Conservation (phyloP, 2,797 vertebrate species). For the Coendou prehensilis region DNA sequence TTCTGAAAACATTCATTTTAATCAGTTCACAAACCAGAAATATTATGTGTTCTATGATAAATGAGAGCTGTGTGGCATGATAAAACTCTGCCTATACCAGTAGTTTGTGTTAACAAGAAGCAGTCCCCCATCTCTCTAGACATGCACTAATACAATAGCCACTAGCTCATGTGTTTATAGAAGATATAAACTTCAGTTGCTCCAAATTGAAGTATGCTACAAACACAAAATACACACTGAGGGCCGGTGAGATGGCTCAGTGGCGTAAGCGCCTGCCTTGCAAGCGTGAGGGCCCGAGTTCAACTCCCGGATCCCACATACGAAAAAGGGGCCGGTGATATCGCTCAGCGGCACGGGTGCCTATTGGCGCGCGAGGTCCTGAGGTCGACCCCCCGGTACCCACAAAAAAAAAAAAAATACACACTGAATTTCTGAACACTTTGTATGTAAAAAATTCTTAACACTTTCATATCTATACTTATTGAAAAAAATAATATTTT, state of each 20-base stretch:
- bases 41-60: not conserved
- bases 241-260: too few relatives aligned
- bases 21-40: conserved; percentile 30
- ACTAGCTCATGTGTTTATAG: not conserved
- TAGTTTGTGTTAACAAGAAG: conserved; percentile 36
- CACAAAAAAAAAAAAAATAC: not conserved
- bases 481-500: not conserved
- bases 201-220: not conserved
- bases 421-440: not conserved
- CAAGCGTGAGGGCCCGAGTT: too few relatives aligned
- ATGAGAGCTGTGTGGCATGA: not conserved
- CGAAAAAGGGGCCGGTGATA: too few relatives aligned
- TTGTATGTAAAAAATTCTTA: not conserved
- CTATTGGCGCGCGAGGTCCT: too few relatives aligned
- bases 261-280: too few relatives aligned
- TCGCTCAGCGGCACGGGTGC: too few relatives aligned
- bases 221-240: not conserved
- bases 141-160: not conserved
- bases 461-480: not conserved
- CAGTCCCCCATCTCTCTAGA: not conserved
- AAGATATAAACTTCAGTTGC: not conserved
- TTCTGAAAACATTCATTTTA: conserved; percentile 51
- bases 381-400: too few relatives aligned
- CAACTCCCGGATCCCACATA: too few relatives aligned
- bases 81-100: not conserved